Evolutionary conservation across 2,113 vertebrate species (phyloP).

Genomic region (Sander lucioperca): DNA sequence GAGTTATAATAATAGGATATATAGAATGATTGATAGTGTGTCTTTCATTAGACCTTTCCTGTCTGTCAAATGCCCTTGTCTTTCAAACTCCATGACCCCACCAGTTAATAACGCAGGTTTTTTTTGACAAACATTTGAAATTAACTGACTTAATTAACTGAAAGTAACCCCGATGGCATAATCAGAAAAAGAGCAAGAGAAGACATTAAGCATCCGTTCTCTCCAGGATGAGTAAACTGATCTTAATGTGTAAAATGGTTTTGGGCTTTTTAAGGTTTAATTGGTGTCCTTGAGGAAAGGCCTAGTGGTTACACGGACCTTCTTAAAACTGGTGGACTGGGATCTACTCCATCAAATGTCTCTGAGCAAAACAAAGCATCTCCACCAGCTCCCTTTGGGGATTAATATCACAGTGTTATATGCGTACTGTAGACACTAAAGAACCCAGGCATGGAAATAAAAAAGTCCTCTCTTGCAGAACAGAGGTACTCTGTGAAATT

Average conservation of each 20-base stretch:
- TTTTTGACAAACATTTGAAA: not conserved
- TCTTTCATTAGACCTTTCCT: not conserved
- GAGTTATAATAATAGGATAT: not conserved
- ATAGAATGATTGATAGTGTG: not conserved
- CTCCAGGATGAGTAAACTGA: not conserved
- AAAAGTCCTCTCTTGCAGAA: constrained; percentile 8
- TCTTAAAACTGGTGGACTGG: not conserved
- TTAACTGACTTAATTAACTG: not conserved
- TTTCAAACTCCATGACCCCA: not conserved
- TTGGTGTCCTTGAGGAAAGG: not conserved
- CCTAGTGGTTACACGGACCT: not conserved
- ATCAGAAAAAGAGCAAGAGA: not conserved
- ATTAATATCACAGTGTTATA: constrained; percentile 15
- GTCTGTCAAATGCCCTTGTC: not conserved
- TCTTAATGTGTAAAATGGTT: not conserved
- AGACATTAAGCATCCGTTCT: not conserved
- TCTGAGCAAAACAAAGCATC: constrained; percentile 13
- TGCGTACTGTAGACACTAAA: not conserved
- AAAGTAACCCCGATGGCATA: not conserved
- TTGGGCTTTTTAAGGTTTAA: not conserved
- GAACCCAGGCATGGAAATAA: constrained; percentile 7
- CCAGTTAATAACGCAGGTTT: not conserved
- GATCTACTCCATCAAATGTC: constrained; percentile 11
- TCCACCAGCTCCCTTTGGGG: not conserved
- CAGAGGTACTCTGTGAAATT: constrained; percentile 4